Evolutionary conservation across 1,140 invertebrate species (phyloP), one percentile per base, ranked within the genome.

Genomic region (Cotesia chilonis): DNA sequence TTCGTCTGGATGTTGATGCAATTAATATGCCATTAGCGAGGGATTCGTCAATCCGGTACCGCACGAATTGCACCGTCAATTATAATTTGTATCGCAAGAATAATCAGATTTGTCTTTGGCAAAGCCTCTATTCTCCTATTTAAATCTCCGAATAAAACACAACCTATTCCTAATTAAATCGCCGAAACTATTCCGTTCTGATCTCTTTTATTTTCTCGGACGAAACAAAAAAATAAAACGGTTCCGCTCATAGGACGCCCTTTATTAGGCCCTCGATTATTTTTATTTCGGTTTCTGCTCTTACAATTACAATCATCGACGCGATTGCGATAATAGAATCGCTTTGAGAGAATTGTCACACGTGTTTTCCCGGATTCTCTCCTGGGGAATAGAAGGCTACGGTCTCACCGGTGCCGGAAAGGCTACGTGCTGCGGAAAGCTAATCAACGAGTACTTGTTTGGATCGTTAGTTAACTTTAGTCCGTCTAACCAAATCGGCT

Each of bases 1-100:
- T 59, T 59, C 73, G 59, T 35, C 20, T 70, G 61, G 69, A 52
- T 37, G 65, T 70, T 68, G 37, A 57, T n/a, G 74, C 68, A 70
- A 76, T 77, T 77, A 74, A 76, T 76, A 70, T 36, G 73, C 76
- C 77, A 80, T 80, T 80, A 78, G 73, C 36, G 60, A 28, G 70
- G 60, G 73, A 77, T 80, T 80, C 57, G 57, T 59, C 57, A 59
- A 59, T 59, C 7, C 9, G 14, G 57, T 59, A 59, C 57, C 57
- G 17, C 57, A 59, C 57, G 20, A 59, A 59, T 59, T 20, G 57
- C 20, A 59, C 57, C 57, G 20, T 59, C 57, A 59, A 59, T 59
- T 59, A 59, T 59, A 59, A 20, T 59, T 59, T 20, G 17, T 20
- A 59, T 59, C 20, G 20, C 57, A 9, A 59, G 57, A 59, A 59